Conservation (phyloP, 2,797 vertebrate genomes). For the Harpagifer antarcticus region DNA sequence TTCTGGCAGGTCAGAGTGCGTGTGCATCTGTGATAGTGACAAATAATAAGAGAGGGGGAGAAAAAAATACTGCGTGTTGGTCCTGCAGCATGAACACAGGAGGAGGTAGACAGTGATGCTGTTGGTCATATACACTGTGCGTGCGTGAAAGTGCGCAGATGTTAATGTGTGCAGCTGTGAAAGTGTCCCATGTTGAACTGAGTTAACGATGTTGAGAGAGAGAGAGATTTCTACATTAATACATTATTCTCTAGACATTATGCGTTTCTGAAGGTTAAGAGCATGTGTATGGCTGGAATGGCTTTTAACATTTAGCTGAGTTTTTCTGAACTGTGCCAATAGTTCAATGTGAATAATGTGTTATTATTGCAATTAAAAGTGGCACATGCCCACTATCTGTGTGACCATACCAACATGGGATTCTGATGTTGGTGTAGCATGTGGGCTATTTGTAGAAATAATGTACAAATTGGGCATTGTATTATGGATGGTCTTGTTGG, state of each 20-base stretch:
- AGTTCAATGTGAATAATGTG: no score
- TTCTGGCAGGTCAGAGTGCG: constrained; percentile 67
- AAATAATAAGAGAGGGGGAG: not conserved
- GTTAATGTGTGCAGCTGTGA: constrained; percentile 31
- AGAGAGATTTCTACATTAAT: not conserved
- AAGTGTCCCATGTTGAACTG: constrained; percentile 33
- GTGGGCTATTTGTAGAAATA: not conserved
- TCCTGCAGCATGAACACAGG: constrained; percentile 56
- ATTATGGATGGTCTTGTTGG: no score
- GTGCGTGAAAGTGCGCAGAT: constrained; percentile 28
- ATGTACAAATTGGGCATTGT: not conserved
- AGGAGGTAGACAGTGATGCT: constrained; percentile 52
- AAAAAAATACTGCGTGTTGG: constrained; percentile 28
- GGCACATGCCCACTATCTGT: not conserved
- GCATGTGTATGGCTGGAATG: not conserved
- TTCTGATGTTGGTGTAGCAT: not conserved
- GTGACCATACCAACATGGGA: not conserved
- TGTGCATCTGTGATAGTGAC: not conserved
- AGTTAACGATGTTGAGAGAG: constrained; percentile 15
- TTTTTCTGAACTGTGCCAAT: no score
- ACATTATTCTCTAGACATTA: not conserved
- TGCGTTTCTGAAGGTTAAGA: not conserved
- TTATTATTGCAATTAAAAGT: no score
- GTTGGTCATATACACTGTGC: constrained; percentile 53
- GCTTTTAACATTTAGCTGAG: no score